phyloP scores from a whole-genome alignment of 2,888 invertebrate genomes.

The Oscheius myriophilus region DNA sequence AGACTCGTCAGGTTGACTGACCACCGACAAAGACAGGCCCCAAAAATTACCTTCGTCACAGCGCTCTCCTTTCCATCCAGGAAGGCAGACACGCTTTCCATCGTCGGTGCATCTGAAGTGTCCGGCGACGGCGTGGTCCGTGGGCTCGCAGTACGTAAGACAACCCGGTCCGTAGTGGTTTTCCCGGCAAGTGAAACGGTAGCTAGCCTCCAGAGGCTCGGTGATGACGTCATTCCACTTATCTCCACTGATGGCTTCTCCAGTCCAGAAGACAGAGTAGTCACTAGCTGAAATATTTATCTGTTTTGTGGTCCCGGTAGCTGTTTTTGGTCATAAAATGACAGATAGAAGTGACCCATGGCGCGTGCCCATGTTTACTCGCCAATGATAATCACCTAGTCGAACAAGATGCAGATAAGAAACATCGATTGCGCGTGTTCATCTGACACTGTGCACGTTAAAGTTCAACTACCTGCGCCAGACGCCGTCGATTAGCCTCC shows the following conservation, averaged over 20 bases:
- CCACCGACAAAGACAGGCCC: constrained; percentile 15
- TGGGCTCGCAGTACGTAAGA: constrained; percentile 9
- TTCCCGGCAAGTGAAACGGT: constrained; percentile 14
- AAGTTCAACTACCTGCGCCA: not conserved
- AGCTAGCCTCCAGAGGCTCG: not conserved
- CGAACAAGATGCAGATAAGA: constrained; percentile 21
- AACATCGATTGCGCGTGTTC: constrained; percentile 20
- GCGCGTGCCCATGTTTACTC: constrained; percentile 24
- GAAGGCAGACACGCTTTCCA: constrained; percentile 20
- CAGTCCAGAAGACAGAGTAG: constrained; percentile 6
- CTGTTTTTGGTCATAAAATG: constrained; percentile 23
- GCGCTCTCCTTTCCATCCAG: constrained; percentile 16
- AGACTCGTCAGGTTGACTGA: constrained; percentile 24
- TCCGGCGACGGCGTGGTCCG: constrained; percentile 15
- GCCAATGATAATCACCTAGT: constrained; percentile 23
- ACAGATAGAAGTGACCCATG: constrained; percentile 20
- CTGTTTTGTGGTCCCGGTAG: constrained; percentile 5
- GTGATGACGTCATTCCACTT: constrained; percentile 1
- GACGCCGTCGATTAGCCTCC: constrained; percentile 27
- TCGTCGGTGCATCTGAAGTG: constrained; percentile 16
- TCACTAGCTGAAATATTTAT: constrained; percentile 1
- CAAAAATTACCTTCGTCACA: constrained; percentile 1
- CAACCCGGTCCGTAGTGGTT: constrained; percentile 24
- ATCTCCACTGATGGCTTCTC: constrained; percentile 16
- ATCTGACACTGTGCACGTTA: not conserved